Percentiles rank a stretch among this genome's conserved stretches.
phyloP scores from a whole-genome alignment of 2,113 vertebrate species.

The Muntiacus reevesi region DNA sequence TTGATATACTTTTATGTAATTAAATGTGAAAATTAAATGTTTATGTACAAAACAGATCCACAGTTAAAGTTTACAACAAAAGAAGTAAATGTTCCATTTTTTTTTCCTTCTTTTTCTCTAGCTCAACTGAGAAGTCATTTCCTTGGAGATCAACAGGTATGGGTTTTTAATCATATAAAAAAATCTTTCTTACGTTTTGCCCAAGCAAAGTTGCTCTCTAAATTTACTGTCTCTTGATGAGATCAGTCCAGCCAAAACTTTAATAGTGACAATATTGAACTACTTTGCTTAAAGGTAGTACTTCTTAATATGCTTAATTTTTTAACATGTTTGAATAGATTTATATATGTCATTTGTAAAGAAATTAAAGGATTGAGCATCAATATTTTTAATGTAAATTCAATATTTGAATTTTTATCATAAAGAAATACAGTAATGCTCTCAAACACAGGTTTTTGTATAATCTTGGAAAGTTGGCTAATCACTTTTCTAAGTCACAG shows the following conservation, averaged over 20 bases:
- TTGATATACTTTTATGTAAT: not conserved
- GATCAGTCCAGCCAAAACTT: not conserved
- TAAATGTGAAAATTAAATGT: constrained; percentile 52
- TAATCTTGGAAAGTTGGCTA: not conserved
- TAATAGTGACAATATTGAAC: not conserved
- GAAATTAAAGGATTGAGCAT: not conserved
- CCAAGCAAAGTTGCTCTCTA: not conserved
- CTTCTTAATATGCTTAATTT: not conserved
- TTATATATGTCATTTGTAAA: not conserved
- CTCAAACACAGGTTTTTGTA: not conserved
- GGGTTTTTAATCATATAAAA: constrained; percentile 54
- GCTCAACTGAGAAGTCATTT: constrained; percentile 98
- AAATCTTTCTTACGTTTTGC: not conserved
- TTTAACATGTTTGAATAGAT: not conserved
- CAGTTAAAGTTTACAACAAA: constrained; percentile 51
- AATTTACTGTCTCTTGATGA: constrained; percentile 13
- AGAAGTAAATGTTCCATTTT: constrained; percentile 43
- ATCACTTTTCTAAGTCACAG: not conserved
- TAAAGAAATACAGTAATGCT: not conserved
- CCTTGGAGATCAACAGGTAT: constrained; percentile 97
- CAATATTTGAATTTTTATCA: not conserved
- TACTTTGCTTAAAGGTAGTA: not conserved
- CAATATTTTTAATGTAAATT: not conserved
- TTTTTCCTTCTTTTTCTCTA: constrained; percentile 77
- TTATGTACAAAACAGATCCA: not conserved